A percentile compares a stretch with the other conserved stretches of the same genome.
These are phyloP conservation scores for Drosophila santomea DNA, from an alignment of 1,140 invertebrate species.

Conservation along the genomic window DNA sequence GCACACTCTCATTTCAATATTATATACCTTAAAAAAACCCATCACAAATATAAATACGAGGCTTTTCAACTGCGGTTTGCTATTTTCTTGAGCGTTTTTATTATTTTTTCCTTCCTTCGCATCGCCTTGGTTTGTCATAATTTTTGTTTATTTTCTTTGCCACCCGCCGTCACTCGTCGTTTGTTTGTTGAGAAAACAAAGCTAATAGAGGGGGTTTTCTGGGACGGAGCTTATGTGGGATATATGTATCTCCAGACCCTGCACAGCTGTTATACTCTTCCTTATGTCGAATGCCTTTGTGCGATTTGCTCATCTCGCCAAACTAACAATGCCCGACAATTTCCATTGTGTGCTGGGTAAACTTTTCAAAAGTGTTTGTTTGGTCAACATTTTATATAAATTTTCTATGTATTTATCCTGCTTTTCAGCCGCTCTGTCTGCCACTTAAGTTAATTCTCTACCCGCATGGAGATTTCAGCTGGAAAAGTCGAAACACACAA, in stretches of 20 bases:
- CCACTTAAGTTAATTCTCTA: slow-evolving; percentile 37
- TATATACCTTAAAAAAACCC: background rate
- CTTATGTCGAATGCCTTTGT: slow-evolving; percentile 53
- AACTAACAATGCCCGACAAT: slow-evolving; percentile 49
- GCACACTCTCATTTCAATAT: background rate
- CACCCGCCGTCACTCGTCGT: slow-evolving; percentile 51
- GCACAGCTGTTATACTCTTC: slow-evolving; percentile 61
- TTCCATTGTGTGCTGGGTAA: slow-evolving; percentile 48
- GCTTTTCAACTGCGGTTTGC: slow-evolving; percentile 48
- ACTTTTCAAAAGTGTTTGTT: slow-evolving; percentile 68
- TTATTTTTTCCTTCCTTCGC: slow-evolving; percentile 50
- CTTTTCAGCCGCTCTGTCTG: slow-evolving; percentile 20
- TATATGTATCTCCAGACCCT: slow-evolving; percentile 35
- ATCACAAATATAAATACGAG: slow-evolving; percentile 34
- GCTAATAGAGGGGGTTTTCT: slow-evolving; percentile 36
- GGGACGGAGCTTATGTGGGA: slow-evolving; percentile 36
- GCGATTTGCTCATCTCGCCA: slow-evolving; percentile 52
- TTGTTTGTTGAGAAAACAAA: slow-evolving; percentile 67
- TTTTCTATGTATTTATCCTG: slow-evolving; percentile 43
- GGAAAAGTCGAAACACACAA: slow-evolving; percentile 55
- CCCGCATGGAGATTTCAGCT: slow-evolving; percentile 35
- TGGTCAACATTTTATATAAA: slow-evolving; percentile 56
- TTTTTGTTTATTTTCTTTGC: slow-evolving; percentile 79
- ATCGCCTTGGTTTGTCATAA: slow-evolving; percentile 63
- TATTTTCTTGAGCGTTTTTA: slow-evolving; percentile 70